Conservation (phyloP, 2,113 vertebrate species). For the Halcyon senegalensis region DNA sequence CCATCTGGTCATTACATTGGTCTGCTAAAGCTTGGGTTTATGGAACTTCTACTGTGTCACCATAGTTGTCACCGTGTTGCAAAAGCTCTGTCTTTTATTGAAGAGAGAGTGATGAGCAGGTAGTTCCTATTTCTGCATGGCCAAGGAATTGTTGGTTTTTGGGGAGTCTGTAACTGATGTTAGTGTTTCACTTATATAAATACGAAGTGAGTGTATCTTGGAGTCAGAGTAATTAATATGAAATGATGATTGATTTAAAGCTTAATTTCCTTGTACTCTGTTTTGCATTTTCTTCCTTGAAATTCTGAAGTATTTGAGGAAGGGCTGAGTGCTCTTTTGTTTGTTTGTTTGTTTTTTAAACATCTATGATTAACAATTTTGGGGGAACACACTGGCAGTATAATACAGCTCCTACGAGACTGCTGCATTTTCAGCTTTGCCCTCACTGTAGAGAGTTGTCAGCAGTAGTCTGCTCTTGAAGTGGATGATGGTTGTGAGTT, state of each 20-base stretch:
- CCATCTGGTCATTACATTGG: neutral
- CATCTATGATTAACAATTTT: neutral
- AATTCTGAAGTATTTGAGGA: neutral
- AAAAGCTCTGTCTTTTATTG: neutral
- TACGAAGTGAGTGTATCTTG: neutral
- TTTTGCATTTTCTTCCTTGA: neutral
- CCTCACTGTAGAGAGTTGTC: neutral
- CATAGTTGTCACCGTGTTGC: neutral
- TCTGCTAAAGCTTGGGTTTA: neutral
- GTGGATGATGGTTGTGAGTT: neutral
- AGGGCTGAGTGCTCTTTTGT: neutral
- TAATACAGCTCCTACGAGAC: neutral
- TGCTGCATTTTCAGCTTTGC: neutral
- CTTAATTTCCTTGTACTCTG: neutral
- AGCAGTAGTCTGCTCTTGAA: neutral
- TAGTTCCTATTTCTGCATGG: neutral
- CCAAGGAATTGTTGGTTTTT: neutral
- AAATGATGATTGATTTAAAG: neutral
- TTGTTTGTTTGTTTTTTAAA: neutral
- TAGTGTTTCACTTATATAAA: neutral
- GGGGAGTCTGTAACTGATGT: neutral
- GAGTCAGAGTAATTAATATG: neutral
- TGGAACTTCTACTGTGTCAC: rapidly evolving
- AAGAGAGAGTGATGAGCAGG: neutral
- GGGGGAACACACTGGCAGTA: neutral